Conservation (phyloP, 2,797 vertebrate species). For the Momotus momota region DNA sequence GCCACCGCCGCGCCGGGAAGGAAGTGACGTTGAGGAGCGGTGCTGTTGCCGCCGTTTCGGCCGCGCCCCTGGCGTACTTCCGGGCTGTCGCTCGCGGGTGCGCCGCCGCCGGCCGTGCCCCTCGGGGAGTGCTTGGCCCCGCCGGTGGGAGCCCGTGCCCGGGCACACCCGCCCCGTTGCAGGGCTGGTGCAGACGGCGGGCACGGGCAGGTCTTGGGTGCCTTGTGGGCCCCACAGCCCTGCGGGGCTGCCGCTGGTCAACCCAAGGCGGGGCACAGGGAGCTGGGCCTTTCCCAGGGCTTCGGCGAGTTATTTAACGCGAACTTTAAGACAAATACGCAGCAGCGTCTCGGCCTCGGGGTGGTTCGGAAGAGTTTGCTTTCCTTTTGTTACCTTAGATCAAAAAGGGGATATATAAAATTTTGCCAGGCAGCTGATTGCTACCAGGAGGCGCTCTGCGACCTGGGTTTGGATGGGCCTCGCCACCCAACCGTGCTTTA, state of each 20-base stretch:
- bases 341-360: not conserved
- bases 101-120: not conserved
- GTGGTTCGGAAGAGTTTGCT: not conserved
- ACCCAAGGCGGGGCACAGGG: not conserved
- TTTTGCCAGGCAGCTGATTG: not conserved
- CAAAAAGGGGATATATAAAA: too few relatives aligned
- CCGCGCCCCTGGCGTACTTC: too few relatives aligned
- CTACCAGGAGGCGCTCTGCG: not conserved
- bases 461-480: not conserved
- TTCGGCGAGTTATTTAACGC: not conserved
- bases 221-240: not conserved
- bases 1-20: not conserved
- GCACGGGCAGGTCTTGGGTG: not conserved
- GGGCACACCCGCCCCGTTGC: not conserved
- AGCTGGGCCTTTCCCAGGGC: not conserved
- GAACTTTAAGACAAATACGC: not conserved
- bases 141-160: not conserved
- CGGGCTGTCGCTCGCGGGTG: too few relatives aligned
- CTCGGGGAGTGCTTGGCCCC: not conserved
- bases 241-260: not conserved
- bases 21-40: not conserved
- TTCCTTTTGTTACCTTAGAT: not conserved
- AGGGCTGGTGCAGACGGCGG: too few relatives aligned
- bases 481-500: rapidly evolving
- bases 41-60: too few relatives aligned